A percentile compares a stretch with the other conserved stretches of the same genome.
These are phyloP conservation scores for Amblyjoppa proteus DNA, from an alignment of 2,888 invertebrate species.

Conservation along the genomic window DNA sequence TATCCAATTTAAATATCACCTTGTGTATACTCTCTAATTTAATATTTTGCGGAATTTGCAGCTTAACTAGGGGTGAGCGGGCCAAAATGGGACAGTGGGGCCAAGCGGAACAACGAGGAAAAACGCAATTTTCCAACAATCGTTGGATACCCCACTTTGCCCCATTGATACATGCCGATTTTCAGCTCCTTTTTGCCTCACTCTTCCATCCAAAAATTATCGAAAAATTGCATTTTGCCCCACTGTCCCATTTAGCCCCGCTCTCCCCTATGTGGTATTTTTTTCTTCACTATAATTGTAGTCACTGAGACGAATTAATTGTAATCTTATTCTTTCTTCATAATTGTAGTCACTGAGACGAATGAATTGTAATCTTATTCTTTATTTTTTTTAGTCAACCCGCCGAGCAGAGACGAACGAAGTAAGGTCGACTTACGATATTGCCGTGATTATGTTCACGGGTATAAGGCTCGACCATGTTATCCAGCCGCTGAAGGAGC, in stretches of 20 bases:
- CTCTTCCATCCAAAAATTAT: no score
- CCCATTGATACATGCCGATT: no score
- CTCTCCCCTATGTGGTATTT: no score
- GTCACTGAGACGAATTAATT: background rate
- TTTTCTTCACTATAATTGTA: background rate
- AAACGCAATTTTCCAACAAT: no score
- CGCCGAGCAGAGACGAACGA: background rate
- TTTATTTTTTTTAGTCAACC: background rate
- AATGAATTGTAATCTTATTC: background rate
- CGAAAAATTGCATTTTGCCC: no score
- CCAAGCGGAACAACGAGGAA: no score
- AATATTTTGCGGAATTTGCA: background rate
- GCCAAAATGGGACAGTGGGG: no score
- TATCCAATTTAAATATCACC: background rate
- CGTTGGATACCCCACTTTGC: no score
- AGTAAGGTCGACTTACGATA: constrained; percentile 24
- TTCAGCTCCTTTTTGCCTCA: no score
- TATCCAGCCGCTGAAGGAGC: constrained; percentile 8
- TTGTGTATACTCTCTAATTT: background rate
- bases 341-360: background rate
- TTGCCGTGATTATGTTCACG: background rate
- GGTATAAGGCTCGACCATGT: background rate
- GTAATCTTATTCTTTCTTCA: background rate
- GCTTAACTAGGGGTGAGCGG: no score
- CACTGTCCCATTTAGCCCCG: no score